Evolutionary conservation across 2,113 vertebrate species (phyloP).

Genomic region (Ondatra zibethicus): DNA sequence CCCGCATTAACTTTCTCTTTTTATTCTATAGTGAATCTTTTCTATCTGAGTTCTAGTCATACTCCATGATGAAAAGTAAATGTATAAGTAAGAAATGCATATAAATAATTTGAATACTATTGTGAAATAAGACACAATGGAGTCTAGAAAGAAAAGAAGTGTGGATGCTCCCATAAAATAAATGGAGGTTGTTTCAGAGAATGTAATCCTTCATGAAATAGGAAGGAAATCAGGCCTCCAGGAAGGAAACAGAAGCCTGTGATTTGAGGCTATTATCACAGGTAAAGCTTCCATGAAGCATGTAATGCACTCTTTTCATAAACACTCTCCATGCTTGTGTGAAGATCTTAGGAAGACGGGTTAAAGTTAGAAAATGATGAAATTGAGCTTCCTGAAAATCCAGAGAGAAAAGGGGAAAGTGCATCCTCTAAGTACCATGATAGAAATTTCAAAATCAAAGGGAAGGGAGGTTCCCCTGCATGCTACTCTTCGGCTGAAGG

Average conservation of each 20-base stretch:
- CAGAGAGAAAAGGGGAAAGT: not conserved
- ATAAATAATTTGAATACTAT: slow-evolving; percentile 7
- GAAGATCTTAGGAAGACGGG: not conserved
- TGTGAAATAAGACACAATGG: not conserved
- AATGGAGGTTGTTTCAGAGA: not conserved
- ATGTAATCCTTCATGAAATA: not conserved
- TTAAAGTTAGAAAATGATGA: not conserved
- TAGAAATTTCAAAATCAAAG: not conserved
- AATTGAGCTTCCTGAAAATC: not conserved
- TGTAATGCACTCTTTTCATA: not conserved
- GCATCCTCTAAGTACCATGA: not conserved
- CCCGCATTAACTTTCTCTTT: not conserved
- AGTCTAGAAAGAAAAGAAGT: not conserved
- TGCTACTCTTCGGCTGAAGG: not conserved
- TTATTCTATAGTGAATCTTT: not conserved
- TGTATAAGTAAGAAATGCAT: not conserved
- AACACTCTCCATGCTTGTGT: not conserved
- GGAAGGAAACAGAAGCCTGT: not conserved
- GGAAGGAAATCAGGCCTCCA: not conserved
- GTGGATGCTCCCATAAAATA: not conserved
- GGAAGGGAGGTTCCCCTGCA: not conserved
- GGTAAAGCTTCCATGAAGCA: not conserved
- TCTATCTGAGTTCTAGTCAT: not conserved
- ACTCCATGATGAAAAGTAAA: not conserved
- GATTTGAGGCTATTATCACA: slow-evolving; percentile 14